Percentiles rank a stretch among this genome's conserved stretches.
These are phyloP conservation scores for Dryoscopus gambensis DNA, from an alignment of 2,113 vertebrate genomes.

Conservation along the genomic window DNA sequence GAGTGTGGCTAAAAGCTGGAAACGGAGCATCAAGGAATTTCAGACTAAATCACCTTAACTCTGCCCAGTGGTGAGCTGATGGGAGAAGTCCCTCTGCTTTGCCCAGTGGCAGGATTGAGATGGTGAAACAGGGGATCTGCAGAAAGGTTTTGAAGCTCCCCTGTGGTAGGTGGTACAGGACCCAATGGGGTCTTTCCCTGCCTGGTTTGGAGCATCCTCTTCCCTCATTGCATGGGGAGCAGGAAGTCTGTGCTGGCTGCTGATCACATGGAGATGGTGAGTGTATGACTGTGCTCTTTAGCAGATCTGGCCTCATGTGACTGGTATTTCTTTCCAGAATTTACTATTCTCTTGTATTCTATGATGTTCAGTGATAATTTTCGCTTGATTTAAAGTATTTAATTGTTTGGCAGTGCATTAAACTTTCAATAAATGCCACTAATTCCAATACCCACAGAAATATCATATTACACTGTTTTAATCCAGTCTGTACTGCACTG, in stretches of 20 bases:
- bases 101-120: background rate
- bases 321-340: background rate
- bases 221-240: background rate
- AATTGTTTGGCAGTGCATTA: background rate
- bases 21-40: background rate
- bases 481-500: conserved; percentile 38
- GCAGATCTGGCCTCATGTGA: background rate
- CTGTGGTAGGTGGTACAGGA: background rate
- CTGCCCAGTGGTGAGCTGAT: background rate
- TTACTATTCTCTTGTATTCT: background rate
- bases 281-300: background rate
- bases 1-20: background rate
- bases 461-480: conserved; percentile 42
- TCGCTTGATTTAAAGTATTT: background rate
- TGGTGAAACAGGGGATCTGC: background rate
- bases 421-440: background rate
- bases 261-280: background rate
- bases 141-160: background rate
- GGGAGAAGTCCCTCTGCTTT: background rate
- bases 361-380: background rate
- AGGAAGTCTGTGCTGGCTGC: background rate
- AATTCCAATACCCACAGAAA: background rate
- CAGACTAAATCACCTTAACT: background rate
- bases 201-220: background rate
- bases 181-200: background rate